A percentile compares a stretch with the other conserved stretches of the same genome.
These are phyloP conservation scores for Pituophis catenifer DNA, from an alignment of 2,113 vertebrate genomes.

Conservation along the genomic window DNA sequence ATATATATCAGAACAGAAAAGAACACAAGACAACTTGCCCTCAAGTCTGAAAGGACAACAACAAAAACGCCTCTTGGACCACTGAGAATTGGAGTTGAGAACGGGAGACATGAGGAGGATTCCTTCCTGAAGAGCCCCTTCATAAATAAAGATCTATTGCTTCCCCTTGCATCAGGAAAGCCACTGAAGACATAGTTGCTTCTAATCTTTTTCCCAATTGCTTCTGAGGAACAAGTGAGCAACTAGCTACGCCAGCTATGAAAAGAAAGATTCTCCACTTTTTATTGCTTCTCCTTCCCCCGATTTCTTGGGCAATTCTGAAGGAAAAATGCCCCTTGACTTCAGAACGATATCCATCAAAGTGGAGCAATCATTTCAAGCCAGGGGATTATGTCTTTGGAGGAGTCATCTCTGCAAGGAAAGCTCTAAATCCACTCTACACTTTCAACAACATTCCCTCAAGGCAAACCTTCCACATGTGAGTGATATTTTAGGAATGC, in stretches of 20 bases:
- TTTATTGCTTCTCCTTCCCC: background rate
- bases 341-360: background rate
- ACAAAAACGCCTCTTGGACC: too few relatives aligned
- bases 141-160: background rate
- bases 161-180: background rate
- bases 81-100: too few relatives aligned
- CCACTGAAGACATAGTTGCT: background rate
- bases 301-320: background rate
- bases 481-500: background rate
- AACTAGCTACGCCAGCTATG: too few relatives aligned
- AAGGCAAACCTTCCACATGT: too few relatives aligned
- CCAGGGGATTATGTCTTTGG: background rate
- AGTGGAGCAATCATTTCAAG: background rate
- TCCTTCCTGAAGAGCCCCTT: background rate
- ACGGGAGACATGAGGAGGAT: background rate
- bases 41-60: too few relatives aligned
- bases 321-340: background rate
- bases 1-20: too few relatives aligned
- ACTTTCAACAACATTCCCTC: too few relatives aligned
- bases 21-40: too few relatives aligned
- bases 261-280: background rate
- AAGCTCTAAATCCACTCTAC: too few relatives aligned
- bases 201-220: background rate
- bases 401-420: background rate
- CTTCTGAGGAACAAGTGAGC: background rate